Base-by-base conservation (phyloP, 2,888 invertebrate genomes). In the Orthonychiurus folsomi region DNA sequence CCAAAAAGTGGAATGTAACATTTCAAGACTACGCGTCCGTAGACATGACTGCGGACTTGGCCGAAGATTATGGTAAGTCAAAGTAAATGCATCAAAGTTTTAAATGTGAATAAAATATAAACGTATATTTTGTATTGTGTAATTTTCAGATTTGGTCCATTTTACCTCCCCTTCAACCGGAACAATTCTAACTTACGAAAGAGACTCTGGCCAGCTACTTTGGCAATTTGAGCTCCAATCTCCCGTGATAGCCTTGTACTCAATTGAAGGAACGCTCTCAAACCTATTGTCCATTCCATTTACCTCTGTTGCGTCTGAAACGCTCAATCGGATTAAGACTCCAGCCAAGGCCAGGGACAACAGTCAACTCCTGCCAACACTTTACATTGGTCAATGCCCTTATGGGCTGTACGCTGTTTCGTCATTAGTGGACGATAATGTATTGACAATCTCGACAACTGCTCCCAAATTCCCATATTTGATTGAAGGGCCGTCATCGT, bases 1-100 rank as follows among this genome's bases (percentile, higher is more conserved):
- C 81, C 56, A 86, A 87, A 75, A 86, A 86, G 67, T 97, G 96
- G 96, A 97, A 99, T 79, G 90, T 96, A 3, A 96, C 96, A 0
- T 97, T 91, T 80, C 90, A 87, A 75, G 96, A 96, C 79, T 99
- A 97, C 77, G 87, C 94, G 1, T 86, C 92, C 1, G 84, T 84
- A 75, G 86, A 86, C 68, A 89, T 86, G 85, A 85, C 84, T 55
- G 84, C 85, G 59, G 87, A 90, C 75, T 82, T 86, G 78, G 79
- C 85, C 2, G 86, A 85, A 73, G 86, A 87, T 78, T 93, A 93
- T 79, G 88, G 90, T 89, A 76, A 77, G 37, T 37, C 15, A 37
- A 15, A n/a, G n/a, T n/a, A n/a, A n/a, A n/a, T n/a, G n/a, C 26
- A 24, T 24, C 56, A 15, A 12, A 18, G 23, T 56, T 12, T 56